Conservation (phyloP, 2,888 invertebrate species). For the Tiphia femorata region DNA sequence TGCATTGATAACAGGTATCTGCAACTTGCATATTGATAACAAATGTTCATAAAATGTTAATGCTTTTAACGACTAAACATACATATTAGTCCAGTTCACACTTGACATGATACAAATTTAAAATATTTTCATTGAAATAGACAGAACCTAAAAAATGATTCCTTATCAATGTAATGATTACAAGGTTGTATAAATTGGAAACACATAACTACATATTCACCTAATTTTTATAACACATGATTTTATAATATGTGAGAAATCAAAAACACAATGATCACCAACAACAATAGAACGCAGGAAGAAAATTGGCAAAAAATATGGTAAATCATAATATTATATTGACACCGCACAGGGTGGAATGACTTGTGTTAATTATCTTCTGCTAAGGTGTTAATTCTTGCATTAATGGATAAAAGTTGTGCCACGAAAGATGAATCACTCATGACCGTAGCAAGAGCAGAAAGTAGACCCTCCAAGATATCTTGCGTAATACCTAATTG, state of each 20-base stretch:
- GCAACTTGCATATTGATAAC: background rate
- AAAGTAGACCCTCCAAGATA: constrained; percentile 75
- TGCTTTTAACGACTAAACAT: background rate
- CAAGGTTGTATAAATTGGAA: too few relatives aligned
- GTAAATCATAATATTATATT: constrained; percentile 39
- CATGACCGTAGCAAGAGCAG: constrained; percentile 77
- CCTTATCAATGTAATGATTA: too few relatives aligned
- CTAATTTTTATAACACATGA: constrained; percentile 17
- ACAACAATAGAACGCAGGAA: constrained; percentile 55
- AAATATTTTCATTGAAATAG: constrained; percentile 30
- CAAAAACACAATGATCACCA: constrained; percentile 37
- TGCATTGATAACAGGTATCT: background rate
- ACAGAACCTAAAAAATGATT: constrained; percentile 11
- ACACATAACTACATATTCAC: constrained; percentile 5
- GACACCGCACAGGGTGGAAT: constrained; percentile 45
- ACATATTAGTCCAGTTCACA: background rate
- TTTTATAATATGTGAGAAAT: constrained; percentile 23
- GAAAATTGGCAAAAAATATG: constrained; percentile 57
- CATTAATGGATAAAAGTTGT: constrained; percentile 84
- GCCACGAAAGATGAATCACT: constrained; percentile 80
- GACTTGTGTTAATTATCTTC: constrained; percentile 76
- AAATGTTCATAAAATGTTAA: background rate
- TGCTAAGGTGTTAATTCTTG: constrained; percentile 83
- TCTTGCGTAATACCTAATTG: constrained; percentile 79
- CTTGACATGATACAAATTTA: background rate